Base-by-base conservation (phyloP, 1,140 invertebrate species). In the Chrysoperla carnea region DNA sequence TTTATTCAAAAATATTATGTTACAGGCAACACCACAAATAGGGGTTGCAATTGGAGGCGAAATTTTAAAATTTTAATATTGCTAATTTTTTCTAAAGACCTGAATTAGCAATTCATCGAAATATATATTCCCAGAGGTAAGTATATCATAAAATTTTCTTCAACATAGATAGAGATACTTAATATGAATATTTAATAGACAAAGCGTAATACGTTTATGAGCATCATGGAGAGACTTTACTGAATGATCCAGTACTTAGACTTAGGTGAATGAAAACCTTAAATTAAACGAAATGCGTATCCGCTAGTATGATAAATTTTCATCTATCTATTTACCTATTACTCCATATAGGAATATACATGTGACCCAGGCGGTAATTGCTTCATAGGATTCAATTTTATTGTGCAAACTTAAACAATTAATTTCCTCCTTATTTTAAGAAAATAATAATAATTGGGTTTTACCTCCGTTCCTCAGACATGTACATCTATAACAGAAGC, bases 41-140 rank as follows among this genome's bases (percentile, higher is more conserved):
- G 93, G 95, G 48, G 90, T 98, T 9, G 94, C 94, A 1, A 96
- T 98, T 57, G 93, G 94, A 12, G 76, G 92, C 39, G 66, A 79
- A 57, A 86, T 99, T 50, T 65, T 99, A 41, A 90, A 97, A 59
- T 61, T 99, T 37, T 75, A 70, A 48, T 70, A 75, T 97, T 45
- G 73, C 81, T 14, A 73, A 89, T 59, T 60, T 95, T 38, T 94
- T 95, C 63, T 67, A 68, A 52, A 84, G 86, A 44, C 78, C 85
- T 40, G 45, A 80, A 38, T 60, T 97, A 46, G 69, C 66, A 42
- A 61, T 66, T 37, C 68, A 83, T 50, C 80, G 86, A 62, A 48
- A 88, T 76, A 87, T n/a, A n/a, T 92, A 12, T 93, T 91, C 62
- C 68, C 75, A 46, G 46, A 78, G 70, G 83, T 84, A 68, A 56